A percentile compares a stretch with the other conserved stretches of the same genome.
Evolutionary conservation across 2,113 vertebrate species (phyloP).

Genomic region (Campylomormyrus numenius): DNA sequence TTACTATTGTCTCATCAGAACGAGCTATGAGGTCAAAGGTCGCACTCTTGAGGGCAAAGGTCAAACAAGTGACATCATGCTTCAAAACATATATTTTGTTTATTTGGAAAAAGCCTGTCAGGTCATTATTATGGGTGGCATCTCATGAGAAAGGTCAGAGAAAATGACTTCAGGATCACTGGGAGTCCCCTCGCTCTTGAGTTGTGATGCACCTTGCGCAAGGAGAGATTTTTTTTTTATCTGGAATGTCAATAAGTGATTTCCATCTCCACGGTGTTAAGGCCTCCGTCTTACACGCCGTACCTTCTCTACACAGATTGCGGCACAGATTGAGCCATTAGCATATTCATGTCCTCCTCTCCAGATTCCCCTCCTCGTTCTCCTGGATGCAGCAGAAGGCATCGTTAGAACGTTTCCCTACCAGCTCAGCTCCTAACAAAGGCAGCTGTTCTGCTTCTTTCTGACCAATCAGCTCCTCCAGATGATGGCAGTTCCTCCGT

Average conservation of each 20-base stretch:
- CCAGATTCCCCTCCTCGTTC: neutral
- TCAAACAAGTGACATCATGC: neutral
- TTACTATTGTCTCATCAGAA: neutral
- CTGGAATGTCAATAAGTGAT: constrained; percentile 22
- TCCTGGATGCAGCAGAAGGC: constrained; percentile 12
- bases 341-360: constrained; percentile 33
- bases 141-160: neutral
- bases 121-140: too few species aligned
- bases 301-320: constrained; percentile 35
- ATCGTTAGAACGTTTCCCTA: constrained; percentile 31
- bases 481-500: neutral
- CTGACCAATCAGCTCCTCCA: neutral
- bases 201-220: neutral
- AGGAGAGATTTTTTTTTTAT: constrained; percentile 15
- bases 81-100: neutral
- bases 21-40: neutral
- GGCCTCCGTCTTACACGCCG: constrained; percentile 28
- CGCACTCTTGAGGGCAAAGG: neutral
- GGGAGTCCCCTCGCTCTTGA: neutral
- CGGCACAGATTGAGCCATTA: constrained; percentile 39
- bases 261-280: constrained; percentile 20
- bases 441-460: neutral
- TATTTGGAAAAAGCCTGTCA: neutral
- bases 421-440: constrained; percentile 26
- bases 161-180: neutral